phyloP scores from a whole-genome alignment of 2,113 vertebrate species.

The Lophura nycthemera region DNA sequence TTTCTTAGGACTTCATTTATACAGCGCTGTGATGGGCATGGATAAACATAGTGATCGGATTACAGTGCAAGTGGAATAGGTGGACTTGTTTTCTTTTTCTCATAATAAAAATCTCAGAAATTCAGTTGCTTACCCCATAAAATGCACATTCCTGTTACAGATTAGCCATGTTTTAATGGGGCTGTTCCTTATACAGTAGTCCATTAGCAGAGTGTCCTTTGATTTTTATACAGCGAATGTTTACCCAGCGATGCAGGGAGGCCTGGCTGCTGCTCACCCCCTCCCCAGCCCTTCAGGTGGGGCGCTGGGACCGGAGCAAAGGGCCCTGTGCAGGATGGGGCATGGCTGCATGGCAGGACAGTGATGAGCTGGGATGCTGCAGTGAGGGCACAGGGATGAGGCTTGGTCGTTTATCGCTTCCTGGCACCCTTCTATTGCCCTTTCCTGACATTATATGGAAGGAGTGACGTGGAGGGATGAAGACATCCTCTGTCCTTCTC shows the following conservation, averaged over 20 bases:
- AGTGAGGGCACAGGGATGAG: background rate
- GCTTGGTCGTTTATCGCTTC: background rate
- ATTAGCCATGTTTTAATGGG: constrained; percentile 66
- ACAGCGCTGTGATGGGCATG: constrained; percentile 57
- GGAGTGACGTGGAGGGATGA: background rate
- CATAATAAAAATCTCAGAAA: constrained; percentile 63
- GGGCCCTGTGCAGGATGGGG: fast-evolving
- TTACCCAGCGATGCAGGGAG: background rate
- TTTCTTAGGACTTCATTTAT: constrained; percentile 74
- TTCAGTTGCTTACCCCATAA: constrained; percentile 53
- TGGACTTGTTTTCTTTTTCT: constrained; percentile 58
- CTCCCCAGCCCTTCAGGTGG: background rate
- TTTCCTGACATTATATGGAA: background rate
- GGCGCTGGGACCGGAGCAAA: background rate
- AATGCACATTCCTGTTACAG: constrained; percentile 49
- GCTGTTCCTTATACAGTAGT: constrained; percentile 69
- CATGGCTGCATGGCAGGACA: background rate
- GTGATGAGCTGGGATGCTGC: background rate
- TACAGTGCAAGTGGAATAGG: constrained; percentile 55
- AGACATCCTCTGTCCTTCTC: constrained; percentile 60
- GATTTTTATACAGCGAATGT: constrained; percentile 69
- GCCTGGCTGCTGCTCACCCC: background rate
- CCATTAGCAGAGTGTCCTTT: constrained; percentile 72
- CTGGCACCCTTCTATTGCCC: background rate
- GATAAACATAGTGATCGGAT: constrained; percentile 77